Conservation (phyloP, 1,140 invertebrate species). For the Diuraphis noxia region DNA sequence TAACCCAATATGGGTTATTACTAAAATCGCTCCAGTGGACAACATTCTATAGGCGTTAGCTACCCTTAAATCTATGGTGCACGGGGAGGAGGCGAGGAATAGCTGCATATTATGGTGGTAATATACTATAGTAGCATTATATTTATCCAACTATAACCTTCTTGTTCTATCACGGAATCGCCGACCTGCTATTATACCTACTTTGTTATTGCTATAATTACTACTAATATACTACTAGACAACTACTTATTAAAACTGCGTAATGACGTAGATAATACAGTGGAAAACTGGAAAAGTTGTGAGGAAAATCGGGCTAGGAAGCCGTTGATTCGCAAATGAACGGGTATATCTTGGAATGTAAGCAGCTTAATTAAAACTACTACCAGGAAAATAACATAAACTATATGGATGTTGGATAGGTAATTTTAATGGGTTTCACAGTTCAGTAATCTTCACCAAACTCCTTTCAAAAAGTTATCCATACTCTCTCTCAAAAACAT, state of each 20-base stretch:
- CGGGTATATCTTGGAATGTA: not conserved
- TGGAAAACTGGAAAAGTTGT: not conserved
- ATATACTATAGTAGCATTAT: too few relatives aligned
- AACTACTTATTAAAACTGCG: not conserved
- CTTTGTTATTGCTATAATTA: too few relatives aligned
- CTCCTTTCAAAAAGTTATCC: conserved; percentile 27
- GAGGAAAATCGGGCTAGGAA: not conserved
- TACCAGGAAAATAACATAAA: conserved; percentile 6
- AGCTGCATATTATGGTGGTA: too few relatives aligned
- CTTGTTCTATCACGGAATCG: too few relatives aligned
- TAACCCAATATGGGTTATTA: too few relatives aligned
- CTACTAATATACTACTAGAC: not conserved
- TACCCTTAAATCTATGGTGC: too few relatives aligned
- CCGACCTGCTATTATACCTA: too few relatives aligned
- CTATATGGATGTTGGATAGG: not conserved
- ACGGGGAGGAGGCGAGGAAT: too few relatives aligned
- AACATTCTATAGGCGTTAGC: too few relatives aligned
- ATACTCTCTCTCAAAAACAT: not conserved
- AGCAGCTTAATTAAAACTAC: conserved; percentile 48
- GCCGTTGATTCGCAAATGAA: not conserved
- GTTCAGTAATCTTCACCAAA: conserved; percentile 34
- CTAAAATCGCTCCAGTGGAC: too few relatives aligned
- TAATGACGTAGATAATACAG: not conserved
- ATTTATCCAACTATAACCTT: too few relatives aligned
- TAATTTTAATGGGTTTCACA: conserved; percentile 41